Evolutionary conservation across 2,888 invertebrate genomes (phyloP).

Genomic region (Megalurothrips usitatus): DNA sequence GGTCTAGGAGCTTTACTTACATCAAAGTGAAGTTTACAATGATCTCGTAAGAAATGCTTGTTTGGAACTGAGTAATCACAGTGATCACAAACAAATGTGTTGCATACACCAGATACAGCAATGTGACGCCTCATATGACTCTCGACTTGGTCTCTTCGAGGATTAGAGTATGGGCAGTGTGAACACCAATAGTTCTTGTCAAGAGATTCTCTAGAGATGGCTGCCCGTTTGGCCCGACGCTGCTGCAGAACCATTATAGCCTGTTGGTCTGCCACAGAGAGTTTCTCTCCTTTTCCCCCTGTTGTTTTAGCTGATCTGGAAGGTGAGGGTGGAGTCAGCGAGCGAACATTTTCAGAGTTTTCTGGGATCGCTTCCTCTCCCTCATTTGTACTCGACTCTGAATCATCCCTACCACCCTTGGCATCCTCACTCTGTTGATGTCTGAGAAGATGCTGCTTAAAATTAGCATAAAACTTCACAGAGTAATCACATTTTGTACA

Average conservation of each 20-base stretch:
- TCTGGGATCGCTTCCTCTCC: neutral
- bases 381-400: constrained; percentile 34
- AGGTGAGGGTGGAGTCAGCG: neutral
- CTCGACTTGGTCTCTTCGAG: constrained; percentile 65
- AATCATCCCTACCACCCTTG: constrained; percentile 29
- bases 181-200: constrained; percentile 57
- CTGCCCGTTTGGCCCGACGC: constrained; percentile 49
- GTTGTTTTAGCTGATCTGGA: constrained; percentile 34
- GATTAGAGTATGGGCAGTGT: constrained; percentile 74
- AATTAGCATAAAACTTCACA: constrained; percentile 79
- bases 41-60: constrained; percentile 69
- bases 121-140: constrained; percentile 72
- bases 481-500: constrained; percentile 84
- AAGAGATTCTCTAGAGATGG: constrained; percentile 56
- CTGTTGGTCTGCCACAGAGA: constrained; percentile 60
- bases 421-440: constrained; percentile 53
- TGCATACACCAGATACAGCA: constrained; percentile 55
- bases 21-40: constrained; percentile 71
- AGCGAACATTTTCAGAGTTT: constrained; percentile 28
- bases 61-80: constrained; percentile 78
- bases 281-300: constrained; percentile 51
- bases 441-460: constrained; percentile 74
- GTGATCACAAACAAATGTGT: constrained; percentile 67
- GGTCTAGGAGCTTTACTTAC: constrained; percentile 54
- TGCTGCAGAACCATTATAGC: constrained; percentile 56